These are phyloP conservation scores for Nomada fabriciana DNA, from an alignment of 2,888 invertebrate species.

Conservation along the genomic window DNA sequence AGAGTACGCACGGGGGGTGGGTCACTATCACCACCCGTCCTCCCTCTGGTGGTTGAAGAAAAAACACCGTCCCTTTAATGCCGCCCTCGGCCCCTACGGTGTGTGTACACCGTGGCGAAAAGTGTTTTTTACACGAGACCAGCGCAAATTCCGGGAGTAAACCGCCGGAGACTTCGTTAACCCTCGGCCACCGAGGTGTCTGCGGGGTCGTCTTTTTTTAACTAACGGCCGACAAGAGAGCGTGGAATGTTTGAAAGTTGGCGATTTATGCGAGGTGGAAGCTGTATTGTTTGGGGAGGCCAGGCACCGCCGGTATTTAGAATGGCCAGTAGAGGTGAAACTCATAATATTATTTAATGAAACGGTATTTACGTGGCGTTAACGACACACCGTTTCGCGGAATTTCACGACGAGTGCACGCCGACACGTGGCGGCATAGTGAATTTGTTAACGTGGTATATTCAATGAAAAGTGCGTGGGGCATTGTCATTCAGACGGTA, in stretches of 20 bases:
- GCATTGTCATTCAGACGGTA: not conserved
- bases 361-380: conserved; percentile 49
- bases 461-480: conserved; percentile 31
- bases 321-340: conserved; percentile 25
- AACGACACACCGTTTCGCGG: conserved; percentile 42
- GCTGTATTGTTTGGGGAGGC: conserved; percentile 40
- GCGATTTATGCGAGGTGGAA: conserved; percentile 52
- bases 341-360: conserved; percentile 54
- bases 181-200: conserved; percentile 26
- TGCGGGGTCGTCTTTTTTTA: not conserved
- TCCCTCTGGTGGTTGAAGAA: conserved; percentile 13
- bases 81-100: conserved; percentile 7
- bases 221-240: not conserved
- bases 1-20: conserved; percentile 42
- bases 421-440: too few species aligned
- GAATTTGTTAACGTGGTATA: conserved; percentile 12
- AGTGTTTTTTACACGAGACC: conserved; percentile 55
- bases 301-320: conserved; percentile 34
- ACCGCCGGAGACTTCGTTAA: conserved; percentile 63
- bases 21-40: conserved; percentile 50
- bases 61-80: conserved; percentile 64
- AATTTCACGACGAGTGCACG: conserved; percentile 10
- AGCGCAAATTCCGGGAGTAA: conserved; percentile 55
- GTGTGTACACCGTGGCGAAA: conserved; percentile 51
- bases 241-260: conserved; percentile 57